Percentiles rank a stretch among this genome's conserved stretches.
Evolutionary conservation across 2,797 vertebrate genomes (phyloP).

Genomic region (Xerus rutilus): DNA sequence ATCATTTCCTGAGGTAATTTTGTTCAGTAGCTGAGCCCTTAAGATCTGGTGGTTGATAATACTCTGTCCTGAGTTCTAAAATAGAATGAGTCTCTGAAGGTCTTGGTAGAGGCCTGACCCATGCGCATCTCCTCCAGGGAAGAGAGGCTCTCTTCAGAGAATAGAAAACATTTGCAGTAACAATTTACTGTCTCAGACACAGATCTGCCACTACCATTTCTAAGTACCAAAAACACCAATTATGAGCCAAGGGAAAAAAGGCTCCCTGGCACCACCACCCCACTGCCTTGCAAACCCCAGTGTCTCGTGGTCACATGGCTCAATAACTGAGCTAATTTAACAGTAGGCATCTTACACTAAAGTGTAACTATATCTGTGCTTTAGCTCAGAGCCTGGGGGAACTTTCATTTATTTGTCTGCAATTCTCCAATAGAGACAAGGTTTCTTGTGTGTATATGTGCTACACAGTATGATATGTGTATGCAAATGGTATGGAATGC

Average conservation of each 20-base stretch:
- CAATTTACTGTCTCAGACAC: conserved; percentile 84
- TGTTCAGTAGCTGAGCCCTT: conserved; percentile 74
- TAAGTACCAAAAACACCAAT: conserved; percentile 81
- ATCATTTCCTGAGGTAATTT: conserved; percentile 82
- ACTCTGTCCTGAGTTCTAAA: conserved; percentile 77
- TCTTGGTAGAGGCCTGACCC: conserved; percentile 82
- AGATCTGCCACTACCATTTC: conserved; percentile 80
- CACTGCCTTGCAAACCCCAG: conserved; percentile 60
- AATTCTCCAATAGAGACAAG: neutral
- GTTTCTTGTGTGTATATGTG: neutral
- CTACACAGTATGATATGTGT: neutral
- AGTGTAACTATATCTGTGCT: conserved; percentile 71
- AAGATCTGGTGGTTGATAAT: conserved; percentile 74
- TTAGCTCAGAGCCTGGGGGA: conserved; percentile 43
- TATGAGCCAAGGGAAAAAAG: conserved; percentile 77
- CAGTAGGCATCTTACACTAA: conserved; percentile 74
- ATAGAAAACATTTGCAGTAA: conserved; percentile 83
- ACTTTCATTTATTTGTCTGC: conserved; percentile 58
- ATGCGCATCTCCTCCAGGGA: conserved; percentile 77
- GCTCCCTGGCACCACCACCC: conserved; percentile 27
- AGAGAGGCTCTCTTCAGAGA: conserved; percentile 82
- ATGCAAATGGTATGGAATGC: no score
- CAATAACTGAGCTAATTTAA: conserved; percentile 73
- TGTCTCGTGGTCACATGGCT: conserved; percentile 77
- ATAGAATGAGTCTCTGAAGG: conserved; percentile 75